Percentiles rank a stretch among this genome's conserved stretches.
Evolutionary conservation across 2,888 invertebrate species (phyloP).

Genomic region (Mesochorus sp.): DNA sequence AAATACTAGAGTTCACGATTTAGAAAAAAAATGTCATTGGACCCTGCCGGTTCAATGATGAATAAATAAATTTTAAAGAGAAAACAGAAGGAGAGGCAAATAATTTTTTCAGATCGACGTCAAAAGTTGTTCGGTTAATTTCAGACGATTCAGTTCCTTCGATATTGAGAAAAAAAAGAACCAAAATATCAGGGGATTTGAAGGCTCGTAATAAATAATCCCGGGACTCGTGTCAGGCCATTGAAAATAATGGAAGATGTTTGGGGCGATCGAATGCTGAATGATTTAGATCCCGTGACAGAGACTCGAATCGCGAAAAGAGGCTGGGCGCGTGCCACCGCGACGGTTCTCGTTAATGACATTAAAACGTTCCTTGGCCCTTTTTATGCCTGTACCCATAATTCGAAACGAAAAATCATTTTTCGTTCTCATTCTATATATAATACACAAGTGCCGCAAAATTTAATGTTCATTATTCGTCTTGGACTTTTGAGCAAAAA

Average conservation of each 20-base stretch:
- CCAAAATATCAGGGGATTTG: background rate
- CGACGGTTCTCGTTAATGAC: conserved; percentile 67
- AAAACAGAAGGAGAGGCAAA: too few relatives aligned
- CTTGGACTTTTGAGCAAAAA: background rate
- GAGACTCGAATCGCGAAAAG: conserved; percentile 1
- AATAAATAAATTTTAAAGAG: too few relatives aligned
- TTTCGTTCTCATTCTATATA: background rate
- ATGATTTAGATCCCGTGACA: conserved; percentile 70
- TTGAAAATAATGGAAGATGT: background rate
- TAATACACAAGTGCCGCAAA: background rate
- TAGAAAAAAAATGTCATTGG: too few relatives aligned
- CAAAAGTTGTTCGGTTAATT: too few relatives aligned
- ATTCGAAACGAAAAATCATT: conserved; percentile 6
- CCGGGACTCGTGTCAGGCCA: background rate
- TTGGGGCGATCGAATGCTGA: conserved; percentile 43
- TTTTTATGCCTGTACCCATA: background rate
- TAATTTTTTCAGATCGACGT: too few relatives aligned
- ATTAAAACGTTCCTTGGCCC: conserved; percentile 61
- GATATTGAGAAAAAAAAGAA: too few relatives aligned
- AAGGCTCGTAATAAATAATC: background rate
- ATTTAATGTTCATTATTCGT: background rate
- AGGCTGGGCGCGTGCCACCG: conserved; percentile 70
- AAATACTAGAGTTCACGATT: too few relatives aligned
- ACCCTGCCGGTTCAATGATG: too few relatives aligned
- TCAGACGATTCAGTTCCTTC: too few relatives aligned